These are phyloP conservation scores for Mus caroli DNA, from an alignment of 2,797 vertebrate genomes.

Conservation along the genomic window DNA sequence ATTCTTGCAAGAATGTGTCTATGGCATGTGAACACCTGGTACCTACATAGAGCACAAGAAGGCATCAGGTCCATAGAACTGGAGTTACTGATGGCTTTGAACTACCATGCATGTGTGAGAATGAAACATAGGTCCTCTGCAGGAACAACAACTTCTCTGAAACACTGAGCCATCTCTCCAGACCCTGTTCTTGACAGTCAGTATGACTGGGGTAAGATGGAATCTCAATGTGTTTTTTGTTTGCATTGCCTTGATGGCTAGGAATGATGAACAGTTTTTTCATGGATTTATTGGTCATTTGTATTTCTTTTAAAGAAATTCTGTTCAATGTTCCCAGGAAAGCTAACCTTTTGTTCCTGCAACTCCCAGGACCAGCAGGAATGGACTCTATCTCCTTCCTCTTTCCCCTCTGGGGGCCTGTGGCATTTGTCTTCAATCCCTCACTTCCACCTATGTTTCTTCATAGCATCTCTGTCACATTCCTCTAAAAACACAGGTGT, in stretches of 20 bases:
- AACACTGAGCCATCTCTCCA: background rate
- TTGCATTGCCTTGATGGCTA: background rate
- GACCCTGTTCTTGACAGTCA: background rate
- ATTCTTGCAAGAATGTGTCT: background rate
- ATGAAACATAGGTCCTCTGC: background rate
- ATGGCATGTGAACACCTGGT: background rate
- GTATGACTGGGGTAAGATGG: background rate
- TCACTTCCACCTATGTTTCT: background rate
- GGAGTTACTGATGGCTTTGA: background rate
- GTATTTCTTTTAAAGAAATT: background rate
- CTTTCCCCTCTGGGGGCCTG: fast-evolving
- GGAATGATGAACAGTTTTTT: background rate
- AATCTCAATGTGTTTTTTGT: background rate
- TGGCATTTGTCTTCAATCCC: background rate
- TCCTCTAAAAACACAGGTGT: background rate
- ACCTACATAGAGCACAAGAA: background rate
- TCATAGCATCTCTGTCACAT: too few relatives aligned
- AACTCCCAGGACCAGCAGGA: background rate
- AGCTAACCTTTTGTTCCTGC: background rate
- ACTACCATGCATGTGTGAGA: background rate
- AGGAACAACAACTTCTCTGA: background rate
- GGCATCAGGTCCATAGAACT: background rate
- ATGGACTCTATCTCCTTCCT: background rate
- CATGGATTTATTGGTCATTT: background rate
- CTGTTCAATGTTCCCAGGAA: too few relatives aligned